These are phyloP conservation scores for Chloromyia formosa DNA, from an alignment of 2,888 invertebrate species.

Conservation along the genomic window DNA sequence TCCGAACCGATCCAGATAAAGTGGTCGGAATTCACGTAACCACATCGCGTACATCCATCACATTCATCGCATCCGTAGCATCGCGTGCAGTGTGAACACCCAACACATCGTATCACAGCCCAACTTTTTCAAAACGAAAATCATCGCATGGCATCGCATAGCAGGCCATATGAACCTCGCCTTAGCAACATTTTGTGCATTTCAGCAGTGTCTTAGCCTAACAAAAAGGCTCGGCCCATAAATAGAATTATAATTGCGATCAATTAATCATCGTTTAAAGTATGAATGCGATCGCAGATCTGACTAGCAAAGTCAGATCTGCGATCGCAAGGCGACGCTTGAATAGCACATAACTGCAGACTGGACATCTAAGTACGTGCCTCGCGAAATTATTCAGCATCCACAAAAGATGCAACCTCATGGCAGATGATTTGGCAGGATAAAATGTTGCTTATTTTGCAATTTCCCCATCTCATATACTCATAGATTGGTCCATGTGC, in stretches of 20 bases:
- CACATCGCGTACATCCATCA: no score
- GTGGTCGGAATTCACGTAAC: no score
- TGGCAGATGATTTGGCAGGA: conserved; percentile 12
- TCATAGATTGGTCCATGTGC: no score
- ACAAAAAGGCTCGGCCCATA: conserved; percentile 51
- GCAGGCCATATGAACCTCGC: no score
- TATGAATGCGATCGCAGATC: no score
- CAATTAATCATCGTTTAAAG: conserved; percentile 56
- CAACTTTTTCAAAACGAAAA: no score
- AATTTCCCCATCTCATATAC: conserved; percentile 5
- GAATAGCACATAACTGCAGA: conserved; percentile 2
- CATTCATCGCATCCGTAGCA: no score
- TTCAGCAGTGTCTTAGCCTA: conserved; percentile 21
- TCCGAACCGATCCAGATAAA: no score
- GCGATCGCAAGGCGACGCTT: background rate
- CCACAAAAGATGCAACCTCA: conserved; percentile 23
- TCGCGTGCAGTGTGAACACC: no score
- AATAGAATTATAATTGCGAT: conserved; percentile 58
- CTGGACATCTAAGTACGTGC: conserved; percentile 32
- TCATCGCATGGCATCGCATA: no score
- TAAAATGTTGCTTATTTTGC: background rate
- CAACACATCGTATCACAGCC: no score
- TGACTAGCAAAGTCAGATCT: no score
- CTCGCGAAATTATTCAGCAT: conserved; percentile 41
- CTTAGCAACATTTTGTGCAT: conserved; percentile 26